phyloP scores from a whole-genome alignment of 2,888 invertebrate species.

The Operophtera brumata region DNA sequence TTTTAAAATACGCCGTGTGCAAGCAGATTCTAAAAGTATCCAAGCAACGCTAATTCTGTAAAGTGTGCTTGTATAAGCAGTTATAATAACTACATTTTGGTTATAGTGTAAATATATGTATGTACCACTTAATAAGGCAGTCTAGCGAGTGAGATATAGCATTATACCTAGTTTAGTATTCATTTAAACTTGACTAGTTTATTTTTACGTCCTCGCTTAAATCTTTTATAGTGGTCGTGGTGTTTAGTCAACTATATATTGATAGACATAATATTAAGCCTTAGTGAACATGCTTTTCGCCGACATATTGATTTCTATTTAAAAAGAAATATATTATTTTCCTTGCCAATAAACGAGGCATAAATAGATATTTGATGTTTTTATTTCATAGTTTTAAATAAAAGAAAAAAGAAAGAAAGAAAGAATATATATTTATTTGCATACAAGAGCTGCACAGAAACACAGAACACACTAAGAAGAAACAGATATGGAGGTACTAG shows the following conservation, averaged over 20 bases:
- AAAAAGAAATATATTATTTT: constrained; percentile 46
- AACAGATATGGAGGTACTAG: too few relatives aligned
- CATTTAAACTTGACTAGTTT: background rate
- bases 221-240: constrained; percentile 47
- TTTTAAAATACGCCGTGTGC: too few relatives aligned
- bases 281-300: constrained; percentile 66
- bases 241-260: constrained; percentile 65
- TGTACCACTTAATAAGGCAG: background rate
- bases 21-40: background rate
- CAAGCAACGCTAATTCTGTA: background rate
- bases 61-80: background rate
- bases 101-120: background rate
- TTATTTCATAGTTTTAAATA: too few relatives aligned
- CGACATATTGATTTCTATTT: constrained; percentile 56
- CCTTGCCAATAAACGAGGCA: constrained; percentile 62
- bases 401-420: too few relatives aligned
- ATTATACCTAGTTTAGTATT: background rate
- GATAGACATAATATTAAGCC: constrained; percentile 57
- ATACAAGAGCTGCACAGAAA: too few relatives aligned
- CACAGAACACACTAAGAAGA: too few relatives aligned
- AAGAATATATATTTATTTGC: too few relatives aligned
- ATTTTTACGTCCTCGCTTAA: background rate
- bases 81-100: background rate
- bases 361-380: constrained; percentile 44
- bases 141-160: background rate